A percentile compares a stretch with the other conserved stretches of the same genome.
Evolutionary conservation across 2,113 vertebrate genomes (phyloP).

Genomic region (Spilogale gracilis): DNA sequence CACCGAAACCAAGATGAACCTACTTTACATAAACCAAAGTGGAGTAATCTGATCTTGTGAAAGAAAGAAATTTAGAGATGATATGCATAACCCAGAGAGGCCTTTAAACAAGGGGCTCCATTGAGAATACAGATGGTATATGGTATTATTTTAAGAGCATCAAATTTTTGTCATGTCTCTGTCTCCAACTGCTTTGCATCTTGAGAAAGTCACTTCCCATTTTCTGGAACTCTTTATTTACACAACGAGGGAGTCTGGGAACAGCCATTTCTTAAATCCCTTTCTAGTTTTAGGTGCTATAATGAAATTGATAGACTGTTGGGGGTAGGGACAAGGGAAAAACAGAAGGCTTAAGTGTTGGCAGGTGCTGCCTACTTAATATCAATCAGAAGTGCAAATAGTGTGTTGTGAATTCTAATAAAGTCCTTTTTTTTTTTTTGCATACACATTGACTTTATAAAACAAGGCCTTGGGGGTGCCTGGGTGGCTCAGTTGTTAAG

Average conservation of each 20-base stretch:
- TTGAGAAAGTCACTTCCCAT: background rate
- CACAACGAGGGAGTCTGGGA: background rate
- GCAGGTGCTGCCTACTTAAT: background rate
- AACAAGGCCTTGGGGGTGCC: background rate
- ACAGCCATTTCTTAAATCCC: background rate
- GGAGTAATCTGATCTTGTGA: background rate
- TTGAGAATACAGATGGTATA: background rate
- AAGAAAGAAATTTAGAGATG: background rate
- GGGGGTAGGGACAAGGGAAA: background rate
- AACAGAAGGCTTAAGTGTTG: background rate
- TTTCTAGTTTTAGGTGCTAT: background rate
- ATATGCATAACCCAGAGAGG: background rate
- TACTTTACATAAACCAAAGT: background rate
- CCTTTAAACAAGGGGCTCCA: background rate
- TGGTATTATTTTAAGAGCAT: background rate
- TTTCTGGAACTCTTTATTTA: background rate
- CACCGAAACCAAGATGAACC: background rate
- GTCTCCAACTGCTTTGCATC: background rate
- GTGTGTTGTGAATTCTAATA: background rate
- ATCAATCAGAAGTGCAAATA: background rate
- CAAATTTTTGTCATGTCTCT: background rate
- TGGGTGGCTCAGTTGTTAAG: too few relatives aligned
- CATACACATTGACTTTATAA: background rate
- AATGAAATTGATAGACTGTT: background rate
- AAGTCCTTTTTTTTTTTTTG: slow-evolving; percentile 46